These are phyloP conservation scores for Phenacoccus solenopsis DNA, from an alignment of 1,140 invertebrate genomes.

Conservation along the genomic window DNA sequence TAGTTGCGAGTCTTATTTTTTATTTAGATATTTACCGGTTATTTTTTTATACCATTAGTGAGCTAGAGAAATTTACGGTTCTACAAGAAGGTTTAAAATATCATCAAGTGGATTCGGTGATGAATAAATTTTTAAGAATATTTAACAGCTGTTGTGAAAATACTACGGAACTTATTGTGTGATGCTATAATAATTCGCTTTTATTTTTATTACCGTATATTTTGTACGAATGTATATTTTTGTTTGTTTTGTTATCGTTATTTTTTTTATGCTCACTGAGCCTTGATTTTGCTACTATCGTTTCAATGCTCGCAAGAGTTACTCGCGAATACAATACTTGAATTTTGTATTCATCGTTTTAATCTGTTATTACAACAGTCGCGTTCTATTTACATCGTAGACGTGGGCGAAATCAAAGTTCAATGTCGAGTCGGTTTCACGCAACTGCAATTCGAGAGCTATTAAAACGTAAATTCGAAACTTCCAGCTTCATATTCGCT, in stretches of 20 bases:
- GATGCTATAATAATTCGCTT: not conserved
- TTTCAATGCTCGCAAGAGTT: too few relatives aligned
- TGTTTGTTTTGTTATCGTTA: too few relatives aligned
- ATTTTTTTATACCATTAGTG: not conserved
- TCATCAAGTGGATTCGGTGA: not conserved
- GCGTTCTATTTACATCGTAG: too few relatives aligned
- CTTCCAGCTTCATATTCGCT: not conserved
- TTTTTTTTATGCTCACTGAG: too few relatives aligned
- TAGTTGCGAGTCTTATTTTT: not conserved
- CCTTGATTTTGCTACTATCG: not conserved
- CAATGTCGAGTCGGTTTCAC: not conserved
- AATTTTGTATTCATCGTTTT: too few relatives aligned
- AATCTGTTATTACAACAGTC: too few relatives aligned
- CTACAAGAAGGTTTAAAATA: too few relatives aligned
- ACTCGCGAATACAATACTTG: too few relatives aligned
- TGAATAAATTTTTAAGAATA: not conserved
- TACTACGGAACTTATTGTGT: not conserved
- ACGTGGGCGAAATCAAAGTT: too few relatives aligned
- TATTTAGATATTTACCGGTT: not conserved
- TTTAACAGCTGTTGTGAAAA: not conserved
- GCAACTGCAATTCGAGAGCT: not conserved
- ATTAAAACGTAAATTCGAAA: too few relatives aligned
- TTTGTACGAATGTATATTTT: not conserved
- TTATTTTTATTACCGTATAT: not conserved
- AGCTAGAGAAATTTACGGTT: too few relatives aligned